These are phyloP conservation scores for Echeneis naucrates DNA, from an alignment of 2,797 vertebrate species.

Conservation along the genomic window DNA sequence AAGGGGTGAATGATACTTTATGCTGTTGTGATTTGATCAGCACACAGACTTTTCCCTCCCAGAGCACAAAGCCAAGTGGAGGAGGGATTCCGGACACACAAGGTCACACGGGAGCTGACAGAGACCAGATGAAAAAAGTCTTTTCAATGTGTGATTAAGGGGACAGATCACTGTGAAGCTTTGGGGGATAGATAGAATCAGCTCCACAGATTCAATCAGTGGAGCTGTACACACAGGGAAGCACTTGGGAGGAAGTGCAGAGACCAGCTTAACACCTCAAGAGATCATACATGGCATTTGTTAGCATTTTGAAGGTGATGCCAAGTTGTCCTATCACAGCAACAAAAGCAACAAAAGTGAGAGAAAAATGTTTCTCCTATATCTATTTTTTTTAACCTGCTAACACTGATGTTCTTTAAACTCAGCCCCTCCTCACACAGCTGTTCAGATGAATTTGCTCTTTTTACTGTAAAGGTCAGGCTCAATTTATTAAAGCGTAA, in stretches of 20 bases:
- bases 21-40: conserved; percentile 16
- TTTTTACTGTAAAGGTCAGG: conserved; percentile 56
- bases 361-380: background rate
- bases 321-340: conserved; percentile 5
- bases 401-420: background rate
- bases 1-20: conserved; percentile 23
- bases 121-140: conserved; percentile 41
- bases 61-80: conserved; percentile 35
- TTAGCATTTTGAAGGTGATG: conserved; percentile 36
- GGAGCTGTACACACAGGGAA: conserved; percentile 38
- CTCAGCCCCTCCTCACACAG: conserved; percentile 7
- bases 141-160: conserved; percentile 53
- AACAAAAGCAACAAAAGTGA: background rate
- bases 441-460: conserved; percentile 37
- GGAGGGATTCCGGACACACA: conserved; percentile 49
- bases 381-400: conserved; percentile 10
- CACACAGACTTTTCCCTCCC: conserved; percentile 23
- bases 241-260: background rate
- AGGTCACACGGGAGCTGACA: conserved; percentile 47
- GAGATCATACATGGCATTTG: conserved; percentile 13
- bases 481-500: conserved; percentile 33
- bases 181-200: conserved; percentile 30
- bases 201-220: conserved; percentile 43
- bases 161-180: conserved; percentile 40
- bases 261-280: conserved; percentile 21